phyloP scores from a whole-genome alignment of 37 sponge, comb jelly and placozoan genomes.

The Petrosia ficiformis region DNA sequence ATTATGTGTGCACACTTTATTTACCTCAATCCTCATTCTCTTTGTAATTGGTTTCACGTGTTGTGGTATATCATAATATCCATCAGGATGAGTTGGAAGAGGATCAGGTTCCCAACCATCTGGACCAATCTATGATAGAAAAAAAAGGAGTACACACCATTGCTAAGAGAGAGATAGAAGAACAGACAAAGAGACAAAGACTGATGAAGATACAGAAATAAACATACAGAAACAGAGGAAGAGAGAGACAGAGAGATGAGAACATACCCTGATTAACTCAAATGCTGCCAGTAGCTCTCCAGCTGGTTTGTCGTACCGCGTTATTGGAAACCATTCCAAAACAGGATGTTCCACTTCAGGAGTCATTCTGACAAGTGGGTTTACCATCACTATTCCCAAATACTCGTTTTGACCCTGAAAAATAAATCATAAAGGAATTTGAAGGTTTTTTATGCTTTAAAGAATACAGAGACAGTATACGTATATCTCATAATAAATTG shows the following conservation, averaged over 20 bases:
- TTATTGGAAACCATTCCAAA: constrained; percentile 62
- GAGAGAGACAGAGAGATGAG: too few species aligned
- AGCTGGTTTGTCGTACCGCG: constrained; percentile 19
- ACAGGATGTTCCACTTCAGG: not conserved
- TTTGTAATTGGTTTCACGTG: constrained; percentile 64
- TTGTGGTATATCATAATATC: constrained; percentile 46
- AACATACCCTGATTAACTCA: constrained; percentile 30
- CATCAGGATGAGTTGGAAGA: not conserved
- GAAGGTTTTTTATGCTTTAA: too few species aligned
- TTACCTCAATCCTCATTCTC: constrained; percentile 67
- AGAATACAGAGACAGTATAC: too few species aligned
- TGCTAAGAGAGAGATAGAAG: too few species aligned
- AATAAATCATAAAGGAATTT: too few species aligned
- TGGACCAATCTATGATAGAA: too few species aligned
- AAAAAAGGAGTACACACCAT: too few species aligned
- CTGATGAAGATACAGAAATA: too few species aligned
- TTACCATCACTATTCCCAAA: not conserved
- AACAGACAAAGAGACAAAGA: too few species aligned
- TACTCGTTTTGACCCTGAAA: constrained; percentile 14
- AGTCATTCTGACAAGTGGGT: not conserved
- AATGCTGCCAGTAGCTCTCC: constrained; percentile 77
- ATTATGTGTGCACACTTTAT: not conserved
- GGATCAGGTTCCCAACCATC: not conserved
- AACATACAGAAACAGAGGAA: too few species aligned
- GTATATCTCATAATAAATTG: too few species aligned